phyloP scores from a whole-genome alignment of 2,888 invertebrate genomes.

The Andrena trimmerana region DNA sequence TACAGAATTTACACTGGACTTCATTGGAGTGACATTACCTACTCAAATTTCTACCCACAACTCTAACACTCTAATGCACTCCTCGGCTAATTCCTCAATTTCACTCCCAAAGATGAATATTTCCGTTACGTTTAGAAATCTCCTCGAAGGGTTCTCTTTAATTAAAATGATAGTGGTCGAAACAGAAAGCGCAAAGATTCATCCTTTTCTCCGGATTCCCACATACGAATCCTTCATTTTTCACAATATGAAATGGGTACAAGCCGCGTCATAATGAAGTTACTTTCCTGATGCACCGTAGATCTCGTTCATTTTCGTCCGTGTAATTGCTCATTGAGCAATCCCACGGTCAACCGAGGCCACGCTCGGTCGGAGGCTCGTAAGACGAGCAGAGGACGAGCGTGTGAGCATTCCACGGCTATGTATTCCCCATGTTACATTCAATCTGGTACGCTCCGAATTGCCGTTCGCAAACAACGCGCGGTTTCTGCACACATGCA shows the following conservation, averaged over 20 bases:
- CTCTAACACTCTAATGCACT: no score
- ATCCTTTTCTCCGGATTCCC: no score
- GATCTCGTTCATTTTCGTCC: slow-evolving; percentile 29
- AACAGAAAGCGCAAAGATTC: no score
- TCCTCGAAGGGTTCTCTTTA: no score
- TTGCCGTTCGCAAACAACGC: slow-evolving; percentile 71
- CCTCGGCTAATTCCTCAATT: no score
- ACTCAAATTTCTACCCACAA: no score
- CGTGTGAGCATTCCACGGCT: slow-evolving; percentile 19
- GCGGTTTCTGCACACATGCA: slow-evolving; percentile 62
- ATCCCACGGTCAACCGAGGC: slow-evolving; percentile 31
- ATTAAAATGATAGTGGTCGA: no score
- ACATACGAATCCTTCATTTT: neutral
- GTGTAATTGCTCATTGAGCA: slow-evolving; percentile 38
- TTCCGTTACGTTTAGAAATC: no score
- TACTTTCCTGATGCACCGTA: neutral
- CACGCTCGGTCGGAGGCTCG: slow-evolving; percentile 30
- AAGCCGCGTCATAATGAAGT: neutral
- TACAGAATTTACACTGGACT: no score
- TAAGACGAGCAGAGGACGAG: slow-evolving; percentile 50
- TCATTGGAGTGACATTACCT: no score
- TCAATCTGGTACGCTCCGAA: slow-evolving; percentile 65
- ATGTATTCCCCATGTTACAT: slow-evolving; percentile 58
- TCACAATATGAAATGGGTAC: neutral
- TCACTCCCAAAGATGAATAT: no score